Percentiles rank a stretch among this genome's conserved stretches.
Evolutionary conservation across 1,140 invertebrate genomes (phyloP).

Genomic region (Drosophila burlai): DNA sequence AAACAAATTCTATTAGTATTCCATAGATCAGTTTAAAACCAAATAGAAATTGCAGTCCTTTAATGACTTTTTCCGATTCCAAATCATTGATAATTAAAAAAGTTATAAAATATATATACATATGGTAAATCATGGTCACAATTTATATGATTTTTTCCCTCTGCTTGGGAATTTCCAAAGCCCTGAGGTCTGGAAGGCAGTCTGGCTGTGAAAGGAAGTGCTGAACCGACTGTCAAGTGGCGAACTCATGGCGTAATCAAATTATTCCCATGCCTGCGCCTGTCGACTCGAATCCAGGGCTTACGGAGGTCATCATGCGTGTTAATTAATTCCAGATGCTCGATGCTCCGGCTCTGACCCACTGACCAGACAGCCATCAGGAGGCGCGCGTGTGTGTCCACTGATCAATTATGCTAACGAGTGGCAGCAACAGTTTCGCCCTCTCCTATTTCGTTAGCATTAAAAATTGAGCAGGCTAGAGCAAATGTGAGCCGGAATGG

Average conservation of each 20-base stretch:
- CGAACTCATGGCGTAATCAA: slow-evolving; percentile 53
- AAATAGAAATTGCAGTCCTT: no score
- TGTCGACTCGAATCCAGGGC: not conserved
- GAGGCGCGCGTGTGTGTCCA: slow-evolving; percentile 9
- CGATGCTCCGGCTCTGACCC: slow-evolving; percentile 26
- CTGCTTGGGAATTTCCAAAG: not conserved
- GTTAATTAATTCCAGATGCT: slow-evolving; percentile 67
- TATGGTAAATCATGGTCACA: no score
- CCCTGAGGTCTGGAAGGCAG: slow-evolving; percentile 2
- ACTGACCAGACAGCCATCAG: slow-evolving; percentile 15
- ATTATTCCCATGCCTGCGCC: slow-evolving; percentile 40
- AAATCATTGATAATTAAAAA: not conserved
- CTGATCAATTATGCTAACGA: slow-evolving; percentile 72
- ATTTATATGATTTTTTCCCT: not conserved
- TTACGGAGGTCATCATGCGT: slow-evolving; percentile 30
- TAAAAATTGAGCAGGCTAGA: slow-evolving; percentile 55
- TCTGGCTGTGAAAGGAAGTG: slow-evolving; percentile 34
- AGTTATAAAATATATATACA: no score
- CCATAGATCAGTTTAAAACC: no score
- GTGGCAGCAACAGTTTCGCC: slow-evolving; percentile 46
- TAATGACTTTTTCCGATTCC: not conserved
- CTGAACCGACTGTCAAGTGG: slow-evolving; percentile 39
- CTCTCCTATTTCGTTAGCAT: slow-evolving; percentile 53
- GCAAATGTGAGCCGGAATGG: slow-evolving; percentile 23
- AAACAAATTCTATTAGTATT: no score